Percentiles rank a stretch among this genome's conserved stretches.
phyloP scores from a whole-genome alignment of 2,888 invertebrate genomes.

The Macaria liturata region DNA sequence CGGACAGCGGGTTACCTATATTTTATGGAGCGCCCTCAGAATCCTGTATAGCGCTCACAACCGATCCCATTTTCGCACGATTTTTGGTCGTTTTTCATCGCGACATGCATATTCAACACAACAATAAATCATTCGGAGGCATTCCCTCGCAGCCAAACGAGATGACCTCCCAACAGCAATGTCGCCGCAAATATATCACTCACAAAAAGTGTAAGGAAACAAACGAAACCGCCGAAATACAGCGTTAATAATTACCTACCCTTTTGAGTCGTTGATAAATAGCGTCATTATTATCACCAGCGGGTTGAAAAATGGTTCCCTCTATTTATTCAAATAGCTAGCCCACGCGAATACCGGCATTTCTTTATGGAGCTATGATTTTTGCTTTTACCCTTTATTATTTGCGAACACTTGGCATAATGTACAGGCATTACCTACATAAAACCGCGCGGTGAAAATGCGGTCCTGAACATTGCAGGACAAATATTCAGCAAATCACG shows the following conservation, averaged over 20 bases:
- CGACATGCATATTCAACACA: constrained; percentile 81
- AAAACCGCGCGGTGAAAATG: constrained; percentile 8
- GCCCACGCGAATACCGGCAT: constrained; percentile 50
- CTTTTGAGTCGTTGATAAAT: constrained; percentile 79
- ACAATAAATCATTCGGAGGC: constrained; percentile 77
- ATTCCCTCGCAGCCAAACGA: constrained; percentile 66
- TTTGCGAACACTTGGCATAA: too few relatives aligned
- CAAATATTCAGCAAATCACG: constrained; percentile 14
- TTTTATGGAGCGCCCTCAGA: constrained; percentile 1
- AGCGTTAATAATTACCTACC: constrained; percentile 80
- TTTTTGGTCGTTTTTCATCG: constrained; percentile 79
- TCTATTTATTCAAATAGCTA: constrained; percentile 75
- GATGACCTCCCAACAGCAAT: constrained; percentile 73
- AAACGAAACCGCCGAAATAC: constrained; percentile 72
- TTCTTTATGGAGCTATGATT: constrained; percentile 57
- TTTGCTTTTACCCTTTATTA: constrained; percentile 42
- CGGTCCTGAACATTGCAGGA: constrained; percentile 8
- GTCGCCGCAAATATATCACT: constrained; percentile 61
- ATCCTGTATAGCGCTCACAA: constrained; percentile 20
- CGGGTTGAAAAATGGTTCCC: constrained; percentile 71
- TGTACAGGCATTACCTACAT: constrained; percentile 35
- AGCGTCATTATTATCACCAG: constrained; percentile 79
- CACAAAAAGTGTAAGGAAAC: constrained; percentile 71
- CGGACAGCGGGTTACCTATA: constrained; percentile 23
- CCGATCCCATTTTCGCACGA: constrained; percentile 52